Evolutionary conservation across 2,888 invertebrate species (phyloP), one percentile per base, ranked within the genome.

Genomic region (Nesidiocoris tenuis): DNA sequence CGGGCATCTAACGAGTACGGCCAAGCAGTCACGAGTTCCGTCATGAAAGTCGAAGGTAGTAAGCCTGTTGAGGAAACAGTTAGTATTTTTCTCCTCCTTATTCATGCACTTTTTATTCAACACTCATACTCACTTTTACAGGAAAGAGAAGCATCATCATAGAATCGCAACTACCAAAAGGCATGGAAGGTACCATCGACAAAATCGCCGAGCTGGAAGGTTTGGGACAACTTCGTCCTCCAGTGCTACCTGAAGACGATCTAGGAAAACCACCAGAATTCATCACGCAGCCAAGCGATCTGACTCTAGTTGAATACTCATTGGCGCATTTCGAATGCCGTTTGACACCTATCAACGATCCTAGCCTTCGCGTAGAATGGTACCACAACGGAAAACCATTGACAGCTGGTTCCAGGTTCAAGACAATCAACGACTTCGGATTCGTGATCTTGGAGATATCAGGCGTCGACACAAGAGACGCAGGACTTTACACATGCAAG

Each of bases 381-480:
- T 98, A 90, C 89, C 96, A 96, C 82, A 96, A 99, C 83, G 98
- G 96, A 61, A 93, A 96, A 84, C 91, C 96, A 1, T 88, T 98
- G 77, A 88, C 93, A 83, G 92, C 94, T 75, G 95, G 96, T 77
- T 95, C 95, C 2, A 90, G 96, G 82, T 92, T 96, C 80, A 97
- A 97, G 84, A 96, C 97, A 0, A 95, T 96, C 80, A 95, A 96
- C 82, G 98, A 98, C 83, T 98, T 98, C 85, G 98, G 98, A 74
- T 97, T 95, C 83, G 97, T 98, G 3, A 96, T 98, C 80, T 87
- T 99, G 78, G 98, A 98, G 86, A 92, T 98, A 75, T 91, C 94
- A 64, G 96, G 96, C 78, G 94, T 96, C 76, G 95, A 96, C 82
- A 93, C 94, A 83, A 66, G 96, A 74, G 98, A 98, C 83, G 91